Evolutionary conservation across 1,140 invertebrate genomes (phyloP).

Genomic region (Oscheius sp.): DNA sequence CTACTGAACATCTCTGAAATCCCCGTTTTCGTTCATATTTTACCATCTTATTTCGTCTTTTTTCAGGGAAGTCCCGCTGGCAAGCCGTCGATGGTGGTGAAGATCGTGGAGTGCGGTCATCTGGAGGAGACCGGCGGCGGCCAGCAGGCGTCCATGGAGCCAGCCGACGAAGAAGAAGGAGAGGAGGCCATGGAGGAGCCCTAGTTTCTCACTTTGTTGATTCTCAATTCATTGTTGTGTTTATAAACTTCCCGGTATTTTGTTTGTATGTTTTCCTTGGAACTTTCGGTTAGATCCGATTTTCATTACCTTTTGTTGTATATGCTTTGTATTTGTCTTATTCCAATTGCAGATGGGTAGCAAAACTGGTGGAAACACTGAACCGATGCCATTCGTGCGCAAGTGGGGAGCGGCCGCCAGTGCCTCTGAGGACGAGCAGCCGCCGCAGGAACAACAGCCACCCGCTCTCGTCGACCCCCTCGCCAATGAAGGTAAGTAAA

Average conservation of each 20-base stretch:
- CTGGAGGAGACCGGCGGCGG: conserved; percentile 14
- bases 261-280: not conserved
- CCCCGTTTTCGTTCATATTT: too few species aligned
- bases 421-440: not conserved
- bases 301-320: not conserved
- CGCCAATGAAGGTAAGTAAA: not conserved
- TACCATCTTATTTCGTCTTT: not conserved
- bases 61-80: conserved; percentile 28
- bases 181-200: not conserved
- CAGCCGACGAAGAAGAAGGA: conserved; percentile 1
- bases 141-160: not conserved
- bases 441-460: not conserved
- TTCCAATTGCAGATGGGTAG: conserved; percentile 16
- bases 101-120: conserved; percentile 36
- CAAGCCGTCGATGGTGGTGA: conserved; percentile 35
- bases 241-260: conserved; percentile 6
- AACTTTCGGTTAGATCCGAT: not conserved
- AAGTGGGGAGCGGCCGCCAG: conserved; percentile 45
- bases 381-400: conserved; percentile 57
- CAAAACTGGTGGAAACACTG: conserved; percentile 53
- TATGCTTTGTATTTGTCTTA: not conserved
- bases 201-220: not conserved
- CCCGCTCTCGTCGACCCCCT: not conserved
- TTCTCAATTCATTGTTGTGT: conserved; percentile 8
- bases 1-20: too few species aligned